These are phyloP conservation scores for Lophotis ruficrista DNA, from an alignment of 2,113 vertebrate genomes.

Conservation along the genomic window DNA sequence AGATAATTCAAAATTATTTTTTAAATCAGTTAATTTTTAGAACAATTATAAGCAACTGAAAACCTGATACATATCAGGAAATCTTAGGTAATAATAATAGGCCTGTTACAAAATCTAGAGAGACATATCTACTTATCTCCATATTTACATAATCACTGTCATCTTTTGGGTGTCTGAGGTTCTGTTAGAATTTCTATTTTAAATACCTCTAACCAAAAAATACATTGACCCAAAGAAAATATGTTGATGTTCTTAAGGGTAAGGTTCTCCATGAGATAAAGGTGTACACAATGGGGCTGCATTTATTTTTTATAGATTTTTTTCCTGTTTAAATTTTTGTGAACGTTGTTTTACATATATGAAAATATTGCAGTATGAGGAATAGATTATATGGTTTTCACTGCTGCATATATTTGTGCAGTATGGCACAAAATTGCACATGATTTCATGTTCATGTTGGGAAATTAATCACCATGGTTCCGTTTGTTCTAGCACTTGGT, in stretches of 20 bases:
- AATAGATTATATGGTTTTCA: neutral
- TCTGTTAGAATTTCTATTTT: neutral
- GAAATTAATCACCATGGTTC: neutral
- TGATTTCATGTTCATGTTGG: neutral
- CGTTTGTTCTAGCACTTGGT: neutral
- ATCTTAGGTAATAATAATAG: neutral
- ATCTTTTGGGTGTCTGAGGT: neutral
- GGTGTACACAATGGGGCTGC: neutral
- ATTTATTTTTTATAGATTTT: neutral
- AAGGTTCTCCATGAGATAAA: neutral
- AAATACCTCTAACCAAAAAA: neutral
- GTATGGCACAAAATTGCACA: neutral
- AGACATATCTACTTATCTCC: neutral
- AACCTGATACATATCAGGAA: neutral
- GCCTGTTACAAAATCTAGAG: neutral
- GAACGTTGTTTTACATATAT: neutral
- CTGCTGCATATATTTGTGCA: neutral
- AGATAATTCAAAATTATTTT: neutral
- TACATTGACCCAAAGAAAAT: neutral
- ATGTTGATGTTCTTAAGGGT: neutral
- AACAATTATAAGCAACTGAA: neutral
- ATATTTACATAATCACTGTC: neutral
- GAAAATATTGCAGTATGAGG: neutral
- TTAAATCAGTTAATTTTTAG: neutral
- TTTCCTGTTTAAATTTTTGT: neutral